Evolutionary conservation across 2,797 vertebrate species (phyloP), one percentile per base, ranked within the genome.

Genomic region (Centropyge bicolor): DNA sequence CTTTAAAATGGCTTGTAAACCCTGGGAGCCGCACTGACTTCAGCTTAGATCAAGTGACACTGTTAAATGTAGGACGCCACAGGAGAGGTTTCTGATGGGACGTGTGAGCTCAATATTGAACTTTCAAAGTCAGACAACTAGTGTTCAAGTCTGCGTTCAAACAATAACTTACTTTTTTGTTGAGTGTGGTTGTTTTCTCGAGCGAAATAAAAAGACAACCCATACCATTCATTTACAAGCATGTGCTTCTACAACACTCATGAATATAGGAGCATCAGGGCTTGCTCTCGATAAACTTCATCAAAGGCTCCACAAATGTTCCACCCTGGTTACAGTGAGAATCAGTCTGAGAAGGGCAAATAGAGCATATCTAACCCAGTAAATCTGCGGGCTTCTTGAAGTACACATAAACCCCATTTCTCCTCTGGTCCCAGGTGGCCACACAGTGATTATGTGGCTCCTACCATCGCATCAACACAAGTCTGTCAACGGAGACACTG

Each of bases 401-500:
- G 90, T 74, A 38, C 72, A 80, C 70, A 83, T 79, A 76, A 88
- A 83, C 64, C 49, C 43, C 0, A 45, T 54, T 70, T 89, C 82
- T 79, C 61, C 81, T 80, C 77, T 69, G 74, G 52, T 78, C 74
- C 64, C 78, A 87, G 80, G 86, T 88, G 83, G 67, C 89, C 88
- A 81, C 73, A 88, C 61, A 75, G 78, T 73, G 86, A 91, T 89
- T 85, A 86, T 89, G 84, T 89, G 91, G 85, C 81, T 91, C 83
- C 76, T 88, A 90, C 84, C 11, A 69, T 38, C 70, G 82, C 86
- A 91, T 83, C 85, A 49, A 82, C 81, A 84, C 87, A 73, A 81
- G 83, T 86, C 90, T 94, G 90, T 93, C 90, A 91, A 89, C 92
- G 90, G 84, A 91, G 86, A 92, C 84, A 82, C 75, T 85, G 83